Evolutionary conservation across 2,888 invertebrate species (phyloP).

Genomic region (Cantharis lateralis): DNA sequence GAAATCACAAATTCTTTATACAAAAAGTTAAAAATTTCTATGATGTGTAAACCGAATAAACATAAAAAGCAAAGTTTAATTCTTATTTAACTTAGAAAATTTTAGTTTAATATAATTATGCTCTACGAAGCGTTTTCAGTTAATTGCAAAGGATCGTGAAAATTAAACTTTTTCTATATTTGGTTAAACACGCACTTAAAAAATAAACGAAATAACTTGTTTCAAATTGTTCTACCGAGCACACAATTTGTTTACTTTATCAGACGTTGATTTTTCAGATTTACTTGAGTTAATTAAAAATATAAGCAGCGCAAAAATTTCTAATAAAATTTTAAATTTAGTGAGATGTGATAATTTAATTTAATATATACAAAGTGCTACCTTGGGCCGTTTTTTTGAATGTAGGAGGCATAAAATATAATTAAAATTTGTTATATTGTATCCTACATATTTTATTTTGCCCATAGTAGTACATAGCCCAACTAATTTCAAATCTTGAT

Average conservation of each 20-base stretch:
- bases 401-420: background rate
- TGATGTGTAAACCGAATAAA: background rate
- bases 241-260: background rate
- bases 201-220: background rate
- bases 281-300: background rate
- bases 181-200: slow-evolving; percentile 1
- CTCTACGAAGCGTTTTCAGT: background rate
- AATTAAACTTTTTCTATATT: slow-evolving; percentile 2
- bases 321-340: background rate
- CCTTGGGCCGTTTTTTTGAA: background rate
- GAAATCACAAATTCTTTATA: background rate
- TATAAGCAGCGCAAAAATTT: background rate
- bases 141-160: background rate
- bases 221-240: background rate
- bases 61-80: background rate
- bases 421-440: background rate
- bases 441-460: too few relatives aligned
- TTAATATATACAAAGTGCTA: background rate
- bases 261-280: background rate
- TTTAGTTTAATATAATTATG: slow-evolving; percentile 2
- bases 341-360: background rate
- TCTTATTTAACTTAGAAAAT: background rate
- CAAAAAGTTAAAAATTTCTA: background rate
- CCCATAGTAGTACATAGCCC: too few relatives aligned
- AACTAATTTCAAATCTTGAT: too few relatives aligned